Evolutionary conservation across 1,140 invertebrate genomes (phyloP).

Genomic region (Bombus turneri): DNA sequence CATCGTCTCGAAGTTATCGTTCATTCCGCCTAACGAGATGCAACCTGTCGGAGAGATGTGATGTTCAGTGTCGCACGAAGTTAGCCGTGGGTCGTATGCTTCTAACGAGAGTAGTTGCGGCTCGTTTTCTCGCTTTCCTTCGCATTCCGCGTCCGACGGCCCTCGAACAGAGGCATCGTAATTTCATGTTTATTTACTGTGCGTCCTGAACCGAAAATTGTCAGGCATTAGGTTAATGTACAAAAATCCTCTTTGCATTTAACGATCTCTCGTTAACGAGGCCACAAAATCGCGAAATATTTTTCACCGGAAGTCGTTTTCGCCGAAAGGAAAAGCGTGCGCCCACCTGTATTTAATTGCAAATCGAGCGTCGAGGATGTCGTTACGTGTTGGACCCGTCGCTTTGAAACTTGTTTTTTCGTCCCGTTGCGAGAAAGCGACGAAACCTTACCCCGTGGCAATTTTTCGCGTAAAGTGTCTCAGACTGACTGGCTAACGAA

Average conservation of each 20-base stretch:
- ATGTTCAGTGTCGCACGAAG: constrained; percentile 4
- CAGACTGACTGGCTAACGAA: not conserved
- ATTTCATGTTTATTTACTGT: constrained; percentile 49
- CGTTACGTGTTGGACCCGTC: constrained; percentile 17
- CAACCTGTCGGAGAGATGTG: constrained; percentile 39
- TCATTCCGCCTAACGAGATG: constrained; percentile 46
- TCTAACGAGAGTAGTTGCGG: constrained; percentile 45
- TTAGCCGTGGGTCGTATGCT: constrained; percentile 46
- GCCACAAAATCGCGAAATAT: constrained; percentile 25
- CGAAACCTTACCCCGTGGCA: not conserved
- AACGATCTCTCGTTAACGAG: constrained; percentile 40
- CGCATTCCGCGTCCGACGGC: constrained; percentile 24
- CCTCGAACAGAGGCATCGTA: constrained; percentile 35
- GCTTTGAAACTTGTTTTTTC: not conserved
- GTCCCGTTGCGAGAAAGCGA: not conserved
- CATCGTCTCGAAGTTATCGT: constrained; percentile 41
- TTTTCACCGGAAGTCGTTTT: not conserved
- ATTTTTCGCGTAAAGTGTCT: constrained; percentile 18
- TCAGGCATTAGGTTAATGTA: constrained; percentile 42
- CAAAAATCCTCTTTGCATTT: constrained; percentile 23
- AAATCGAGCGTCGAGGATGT: constrained; percentile 51
- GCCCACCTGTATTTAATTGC: constrained; percentile 33
- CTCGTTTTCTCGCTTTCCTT: constrained; percentile 52
- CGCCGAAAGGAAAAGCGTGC: constrained; percentile 27
- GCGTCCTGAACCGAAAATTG: constrained; percentile 1